These are phyloP conservation scores for Sturnira hondurensis DNA, from an alignment of 2,113 vertebrate genomes.

Conservation along the genomic window DNA sequence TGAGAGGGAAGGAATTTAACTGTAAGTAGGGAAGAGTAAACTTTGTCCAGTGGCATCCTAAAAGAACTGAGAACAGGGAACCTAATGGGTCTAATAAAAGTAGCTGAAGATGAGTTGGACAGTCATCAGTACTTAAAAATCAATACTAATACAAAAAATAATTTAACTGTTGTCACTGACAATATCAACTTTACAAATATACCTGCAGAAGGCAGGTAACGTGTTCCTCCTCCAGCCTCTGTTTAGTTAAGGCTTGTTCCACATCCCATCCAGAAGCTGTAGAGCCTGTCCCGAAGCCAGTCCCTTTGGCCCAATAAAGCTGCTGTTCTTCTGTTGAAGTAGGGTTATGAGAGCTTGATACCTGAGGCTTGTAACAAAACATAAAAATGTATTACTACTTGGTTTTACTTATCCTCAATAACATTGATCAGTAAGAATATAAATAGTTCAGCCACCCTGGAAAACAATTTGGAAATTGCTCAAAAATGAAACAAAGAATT, in stretches of 20 bases:
- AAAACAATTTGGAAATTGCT: not conserved
- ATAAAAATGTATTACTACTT: not conserved
- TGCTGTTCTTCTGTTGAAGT: slow-evolving; percentile 95
- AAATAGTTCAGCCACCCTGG: not conserved
- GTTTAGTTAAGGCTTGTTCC: slow-evolving; percentile 98
- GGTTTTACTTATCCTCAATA: not conserved
- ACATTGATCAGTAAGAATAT: not conserved
- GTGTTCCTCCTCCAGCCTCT: slow-evolving; percentile 97
- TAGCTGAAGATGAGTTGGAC: not conserved
- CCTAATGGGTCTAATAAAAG: not conserved
- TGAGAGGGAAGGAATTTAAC: not conserved
- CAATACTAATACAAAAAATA: not conserved
- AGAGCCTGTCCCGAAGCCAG: slow-evolving; percentile 97
- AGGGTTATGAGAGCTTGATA: slow-evolving; percentile 90
- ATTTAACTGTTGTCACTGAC: not conserved
- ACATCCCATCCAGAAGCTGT: slow-evolving; percentile 99
- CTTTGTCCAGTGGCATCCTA: not conserved
- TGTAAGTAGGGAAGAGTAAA: not conserved
- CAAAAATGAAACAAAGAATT: not conserved
- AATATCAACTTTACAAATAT: not conserved
- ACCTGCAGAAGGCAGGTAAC: slow-evolving; percentile 98
- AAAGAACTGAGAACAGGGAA: not conserved
- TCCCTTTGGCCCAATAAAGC: slow-evolving; percentile 98
- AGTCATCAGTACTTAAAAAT: not conserved
- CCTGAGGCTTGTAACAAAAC: slow-evolving; percentile 85